Evolutionary conservation across 2,888 invertebrate genomes (phyloP).

Genomic region (Pristionchus japonicus): DNA sequence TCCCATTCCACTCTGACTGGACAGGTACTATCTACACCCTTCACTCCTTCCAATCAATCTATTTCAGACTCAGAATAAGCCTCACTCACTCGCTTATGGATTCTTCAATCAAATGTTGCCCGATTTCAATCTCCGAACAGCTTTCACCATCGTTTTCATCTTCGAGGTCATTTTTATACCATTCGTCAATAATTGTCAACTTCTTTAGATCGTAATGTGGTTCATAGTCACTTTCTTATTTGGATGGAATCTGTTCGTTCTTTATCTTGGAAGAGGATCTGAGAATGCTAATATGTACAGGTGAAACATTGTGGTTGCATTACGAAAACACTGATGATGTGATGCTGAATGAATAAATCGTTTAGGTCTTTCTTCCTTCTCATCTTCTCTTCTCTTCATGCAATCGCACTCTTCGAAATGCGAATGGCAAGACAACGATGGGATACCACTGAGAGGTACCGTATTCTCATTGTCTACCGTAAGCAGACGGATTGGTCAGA

Average conservation of each 20-base stretch:
- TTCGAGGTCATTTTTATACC: slow-evolving; percentile 52
- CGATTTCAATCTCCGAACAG: slow-evolving; percentile 45
- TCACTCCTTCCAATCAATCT: background rate
- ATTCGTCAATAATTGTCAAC: background rate
- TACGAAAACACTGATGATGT: no score
- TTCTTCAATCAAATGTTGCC: slow-evolving; percentile 50
- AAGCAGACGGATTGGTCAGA: slow-evolving; percentile 51
- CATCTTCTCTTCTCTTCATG: slow-evolving; percentile 51
- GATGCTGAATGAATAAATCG: no score
- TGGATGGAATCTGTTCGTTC: slow-evolving; percentile 33
- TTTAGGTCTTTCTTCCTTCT: slow-evolving; percentile 51
- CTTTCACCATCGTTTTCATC: slow-evolving; percentile 51
- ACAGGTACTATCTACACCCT: background rate
- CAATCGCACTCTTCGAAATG: slow-evolving; percentile 53
- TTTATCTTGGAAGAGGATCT: slow-evolving; percentile 30
- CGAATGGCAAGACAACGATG: slow-evolving; percentile 44
- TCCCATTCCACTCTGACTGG: slow-evolving; percentile 34
- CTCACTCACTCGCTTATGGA: slow-evolving; percentile 57
- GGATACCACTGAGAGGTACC: slow-evolving; percentile 40
- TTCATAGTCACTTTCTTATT: background rate
- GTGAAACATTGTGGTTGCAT: no score
- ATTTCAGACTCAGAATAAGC: slow-evolving; percentile 52
- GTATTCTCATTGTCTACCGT: background rate
- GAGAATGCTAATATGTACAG: slow-evolving; percentile 44
- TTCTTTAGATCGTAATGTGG: slow-evolving; percentile 25